Percentiles rank a stretch among this genome's conserved stretches.
phyloP scores from a whole-genome alignment of 2,797 vertebrate genomes.

The Okamejei kenojei region DNA sequence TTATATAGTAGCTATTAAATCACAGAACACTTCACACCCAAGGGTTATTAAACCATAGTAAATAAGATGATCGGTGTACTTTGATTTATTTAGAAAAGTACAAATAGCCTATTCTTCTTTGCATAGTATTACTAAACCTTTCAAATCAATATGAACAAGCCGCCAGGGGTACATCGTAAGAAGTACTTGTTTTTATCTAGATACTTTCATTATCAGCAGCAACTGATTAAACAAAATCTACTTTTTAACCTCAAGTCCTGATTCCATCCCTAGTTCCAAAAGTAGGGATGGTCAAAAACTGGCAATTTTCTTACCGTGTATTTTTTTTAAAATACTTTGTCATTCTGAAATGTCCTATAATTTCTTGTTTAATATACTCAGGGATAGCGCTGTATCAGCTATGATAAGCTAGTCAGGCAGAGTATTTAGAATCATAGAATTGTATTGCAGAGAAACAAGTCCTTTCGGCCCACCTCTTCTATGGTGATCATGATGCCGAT shows the following conservation, averaged over 20 bases:
- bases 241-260: not conserved
- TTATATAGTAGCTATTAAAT: not conserved
- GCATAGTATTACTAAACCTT: not conserved
- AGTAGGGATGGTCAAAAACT: not conserved
- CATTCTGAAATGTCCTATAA: not conserved
- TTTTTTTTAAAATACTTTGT: not conserved
- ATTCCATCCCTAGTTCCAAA: not conserved
- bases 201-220: not conserved
- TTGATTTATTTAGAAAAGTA: not conserved
- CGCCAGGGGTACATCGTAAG: not conserved
- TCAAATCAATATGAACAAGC: not conserved
- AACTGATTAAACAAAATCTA: not conserved
- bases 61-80: not conserved
- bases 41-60: not conserved
- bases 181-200: not conserved
- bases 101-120: not conserved
- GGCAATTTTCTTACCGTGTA: too few species aligned
- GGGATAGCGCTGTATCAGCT: not conserved
- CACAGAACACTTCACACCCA: not conserved
- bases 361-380: not conserved
- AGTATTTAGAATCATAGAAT: too few species aligned
- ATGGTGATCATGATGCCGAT: too few species aligned
- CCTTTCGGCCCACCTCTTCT: too few species aligned
- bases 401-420: not conserved
- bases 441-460: too few species aligned